phyloP scores from a whole-genome alignment of 2,888 invertebrate species.

The Sphaeridia pumilis region DNA sequence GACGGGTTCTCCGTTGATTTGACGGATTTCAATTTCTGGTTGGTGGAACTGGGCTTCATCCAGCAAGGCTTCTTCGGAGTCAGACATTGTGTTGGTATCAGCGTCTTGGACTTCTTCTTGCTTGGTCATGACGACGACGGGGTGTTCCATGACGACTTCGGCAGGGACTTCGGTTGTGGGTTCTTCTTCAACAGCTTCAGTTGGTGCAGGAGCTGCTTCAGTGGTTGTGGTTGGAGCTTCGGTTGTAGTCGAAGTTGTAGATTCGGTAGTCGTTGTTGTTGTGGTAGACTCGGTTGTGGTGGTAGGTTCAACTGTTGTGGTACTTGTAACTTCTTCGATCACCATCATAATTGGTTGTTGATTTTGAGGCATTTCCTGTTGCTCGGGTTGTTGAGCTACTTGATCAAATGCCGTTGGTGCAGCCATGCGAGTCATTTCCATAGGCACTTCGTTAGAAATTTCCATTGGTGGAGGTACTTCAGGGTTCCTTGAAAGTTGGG shows the following conservation, averaged over 20 bases:
- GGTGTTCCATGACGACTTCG: too few relatives aligned
- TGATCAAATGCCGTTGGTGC: too few relatives aligned
- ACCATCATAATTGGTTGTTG: too few relatives aligned
- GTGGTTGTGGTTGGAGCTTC: not conserved
- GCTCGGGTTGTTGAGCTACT: not conserved
- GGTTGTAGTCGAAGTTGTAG: not conserved
- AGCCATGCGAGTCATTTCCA: too few relatives aligned
- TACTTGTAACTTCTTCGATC: too few relatives aligned
- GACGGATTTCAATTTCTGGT: constrained; percentile 8
- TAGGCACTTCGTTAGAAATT: too few relatives aligned
- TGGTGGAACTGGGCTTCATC: constrained; percentile 7
- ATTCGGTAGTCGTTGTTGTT: not conserved
- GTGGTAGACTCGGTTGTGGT: not conserved
- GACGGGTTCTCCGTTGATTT: constrained; percentile 8
- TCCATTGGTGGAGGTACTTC: too few relatives aligned
- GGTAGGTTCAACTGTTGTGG: not conserved
- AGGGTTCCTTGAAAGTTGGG: too few relatives aligned
- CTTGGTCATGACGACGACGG: too few relatives aligned
- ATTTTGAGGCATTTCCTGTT: too few relatives aligned
- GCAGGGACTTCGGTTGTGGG: not conserved
- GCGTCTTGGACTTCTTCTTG: too few relatives aligned
- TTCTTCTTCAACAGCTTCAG: not conserved
- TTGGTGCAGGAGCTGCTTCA: not conserved
- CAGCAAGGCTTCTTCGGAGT: constrained; percentile 5
- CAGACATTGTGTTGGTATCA: too few relatives aligned